Evolutionary conservation across 2,113 vertebrate species (phyloP).

Genomic region (cattle (Bos taurus)): ARS-UCD2.0 NC_037356.1:17912501-17913000

Average conservation of each 20-base stretch:
- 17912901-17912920: not conserved
- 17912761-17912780: not conserved
- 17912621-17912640: not conserved
- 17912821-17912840: not conserved
- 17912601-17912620: not conserved
- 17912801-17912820: not conserved
- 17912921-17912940: not conserved
- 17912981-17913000: not conserved
- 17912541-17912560: slow-evolving; percentile 89
- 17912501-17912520: not conserved
- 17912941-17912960: not conserved
- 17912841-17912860: not conserved
- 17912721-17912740: not conserved
- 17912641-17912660: not conserved
- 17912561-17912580: slow-evolving; percentile 89
- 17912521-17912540: slow-evolving; percentile 77
- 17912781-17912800: not conserved
- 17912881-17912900: not conserved
- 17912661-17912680: not conserved
- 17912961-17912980: not conserved
- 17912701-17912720: not conserved
- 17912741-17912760: not conserved
- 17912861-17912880: not conserved
- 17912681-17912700: not conserved
- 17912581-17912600: not conserved